Percentiles rank a stretch among this genome's conserved stretches.
Evolutionary conservation across 1,140 invertebrate genomes (phyloP).

Genomic region (Drosophila mojavensis): DNA sequence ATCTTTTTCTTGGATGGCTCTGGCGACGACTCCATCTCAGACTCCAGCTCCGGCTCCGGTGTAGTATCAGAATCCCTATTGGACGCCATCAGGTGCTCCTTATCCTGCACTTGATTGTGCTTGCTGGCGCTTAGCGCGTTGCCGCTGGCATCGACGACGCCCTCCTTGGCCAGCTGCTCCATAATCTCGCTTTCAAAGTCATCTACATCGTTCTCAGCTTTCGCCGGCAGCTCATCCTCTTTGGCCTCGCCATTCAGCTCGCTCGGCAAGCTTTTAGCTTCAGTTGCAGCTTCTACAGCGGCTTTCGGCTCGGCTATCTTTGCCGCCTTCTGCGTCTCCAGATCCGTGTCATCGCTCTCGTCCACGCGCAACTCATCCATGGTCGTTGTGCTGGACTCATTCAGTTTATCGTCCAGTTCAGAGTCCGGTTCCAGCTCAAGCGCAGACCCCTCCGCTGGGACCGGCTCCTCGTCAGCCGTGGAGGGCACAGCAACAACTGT

Average conservation of each 20-base stretch:
- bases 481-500: background rate
- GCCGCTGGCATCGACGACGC: constrained; percentile 62
- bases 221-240: constrained; percentile 1
- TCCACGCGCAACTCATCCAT: constrained; percentile 50
- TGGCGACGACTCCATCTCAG: background rate
- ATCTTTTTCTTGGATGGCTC: background rate
- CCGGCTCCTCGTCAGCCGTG: background rate
- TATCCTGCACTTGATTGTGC: background rate
- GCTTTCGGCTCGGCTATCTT: too few species aligned
- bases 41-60: background rate
- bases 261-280: background rate
- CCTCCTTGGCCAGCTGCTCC: constrained; percentile 61
- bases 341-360: constrained; percentile 42
- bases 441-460: background rate
- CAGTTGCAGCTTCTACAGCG: background rate
- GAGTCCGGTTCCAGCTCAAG: constrained; percentile 6
- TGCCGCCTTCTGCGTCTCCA: background rate
- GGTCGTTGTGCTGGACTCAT: constrained; percentile 29
- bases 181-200: constrained; percentile 69
- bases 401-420: background rate
- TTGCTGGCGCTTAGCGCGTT: constrained; percentile 63
- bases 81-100: constrained; percentile 7
- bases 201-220: constrained; percentile 48
- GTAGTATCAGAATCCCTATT: background rate
- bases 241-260: constrained; percentile 7